phyloP scores from a whole-genome alignment of 2,797 vertebrate genomes.

The Paratrypauchen microcephalus region DNA sequence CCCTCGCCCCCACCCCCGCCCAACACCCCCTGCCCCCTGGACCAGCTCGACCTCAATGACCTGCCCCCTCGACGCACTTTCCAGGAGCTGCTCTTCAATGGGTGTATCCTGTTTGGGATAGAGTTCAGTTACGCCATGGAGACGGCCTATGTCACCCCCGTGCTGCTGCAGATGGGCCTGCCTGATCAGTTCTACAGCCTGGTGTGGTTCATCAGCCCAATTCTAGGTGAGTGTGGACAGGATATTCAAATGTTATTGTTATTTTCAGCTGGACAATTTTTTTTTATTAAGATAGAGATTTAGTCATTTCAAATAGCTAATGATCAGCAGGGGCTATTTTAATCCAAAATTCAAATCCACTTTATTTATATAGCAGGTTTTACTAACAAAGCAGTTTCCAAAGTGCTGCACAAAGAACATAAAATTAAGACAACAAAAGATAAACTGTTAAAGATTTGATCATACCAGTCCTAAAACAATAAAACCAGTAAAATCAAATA shows the following conservation, averaged over 20 bases:
- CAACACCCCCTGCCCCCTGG: conserved; percentile 92
- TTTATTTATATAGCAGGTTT: too few species aligned
- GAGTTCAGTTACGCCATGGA: conserved; percentile 99
- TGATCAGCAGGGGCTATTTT: too few species aligned
- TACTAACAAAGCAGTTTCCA: too few species aligned
- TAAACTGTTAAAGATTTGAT: too few species aligned
- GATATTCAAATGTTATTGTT: not conserved
- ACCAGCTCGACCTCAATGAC: conserved; percentile 88
- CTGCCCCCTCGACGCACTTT: conserved; percentile 88
- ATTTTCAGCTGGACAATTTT: too few species aligned
- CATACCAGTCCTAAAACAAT: too few species aligned
- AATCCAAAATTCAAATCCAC: too few species aligned
- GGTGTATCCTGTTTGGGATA: conserved; percentile 93
- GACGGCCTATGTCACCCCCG: conserved; percentile 95
- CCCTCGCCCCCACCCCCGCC: conserved; percentile 93
- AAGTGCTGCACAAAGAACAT: too few species aligned
- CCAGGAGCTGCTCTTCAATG: conserved; percentile 90
- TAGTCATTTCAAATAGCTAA: too few species aligned
- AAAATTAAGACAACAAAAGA: too few species aligned
- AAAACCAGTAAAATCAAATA: too few species aligned
- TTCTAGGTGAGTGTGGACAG: conserved; percentile 82
- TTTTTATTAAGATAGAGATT: too few species aligned
- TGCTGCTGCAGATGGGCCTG: conserved; percentile 95
- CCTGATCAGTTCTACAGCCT: conserved; percentile 96
- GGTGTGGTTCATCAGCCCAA: conserved; percentile 98